Evolutionary conservation across 2,888 invertebrate species (phyloP).

Genomic region (Oconnorella tubifera): DNA sequence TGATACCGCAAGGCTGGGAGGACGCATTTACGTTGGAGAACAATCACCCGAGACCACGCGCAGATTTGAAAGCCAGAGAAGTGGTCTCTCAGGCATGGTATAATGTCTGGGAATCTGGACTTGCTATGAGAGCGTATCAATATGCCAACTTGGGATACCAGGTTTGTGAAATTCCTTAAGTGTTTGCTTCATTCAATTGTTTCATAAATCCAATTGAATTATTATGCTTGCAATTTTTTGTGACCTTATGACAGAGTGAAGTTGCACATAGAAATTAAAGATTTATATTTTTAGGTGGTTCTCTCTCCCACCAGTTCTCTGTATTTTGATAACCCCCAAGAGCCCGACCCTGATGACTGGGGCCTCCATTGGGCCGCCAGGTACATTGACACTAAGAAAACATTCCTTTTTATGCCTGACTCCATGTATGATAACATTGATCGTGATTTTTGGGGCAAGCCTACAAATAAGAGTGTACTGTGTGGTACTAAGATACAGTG

Average conservation of each 20-base stretch:
- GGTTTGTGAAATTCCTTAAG: too few species aligned
- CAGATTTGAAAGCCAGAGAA: conserved; percentile 18
- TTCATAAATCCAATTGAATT: too few species aligned
- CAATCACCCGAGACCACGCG: not conserved
- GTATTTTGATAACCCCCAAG: conserved; percentile 44
- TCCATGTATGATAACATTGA: conserved; percentile 26
- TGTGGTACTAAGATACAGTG: conserved; percentile 39
- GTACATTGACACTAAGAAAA: conserved; percentile 41
- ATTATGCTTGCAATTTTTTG: too few species aligned
- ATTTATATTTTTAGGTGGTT: too few species aligned
- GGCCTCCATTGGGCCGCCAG: conserved; percentile 52
- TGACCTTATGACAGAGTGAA: too few species aligned
- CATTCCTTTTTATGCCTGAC: conserved; percentile 20
- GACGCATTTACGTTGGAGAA: conserved; percentile 19
- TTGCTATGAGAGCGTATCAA: conserved; percentile 38
- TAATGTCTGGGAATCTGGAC: conserved; percentile 42
- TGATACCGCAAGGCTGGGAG: conserved; percentile 24
- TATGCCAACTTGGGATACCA: conserved; percentile 46
- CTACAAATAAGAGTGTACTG: conserved; percentile 34
- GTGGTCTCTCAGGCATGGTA: conserved; percentile 46
- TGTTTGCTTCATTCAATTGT: too few species aligned
- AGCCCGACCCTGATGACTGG: conserved; percentile 43
- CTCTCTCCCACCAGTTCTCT: conserved; percentile 39
- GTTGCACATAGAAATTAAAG: too few species aligned
- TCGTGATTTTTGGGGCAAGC: conserved; percentile 38